Base-by-base conservation (phyloP, 2,797 vertebrate species). In the Sciaenops ocellatus region DNA sequence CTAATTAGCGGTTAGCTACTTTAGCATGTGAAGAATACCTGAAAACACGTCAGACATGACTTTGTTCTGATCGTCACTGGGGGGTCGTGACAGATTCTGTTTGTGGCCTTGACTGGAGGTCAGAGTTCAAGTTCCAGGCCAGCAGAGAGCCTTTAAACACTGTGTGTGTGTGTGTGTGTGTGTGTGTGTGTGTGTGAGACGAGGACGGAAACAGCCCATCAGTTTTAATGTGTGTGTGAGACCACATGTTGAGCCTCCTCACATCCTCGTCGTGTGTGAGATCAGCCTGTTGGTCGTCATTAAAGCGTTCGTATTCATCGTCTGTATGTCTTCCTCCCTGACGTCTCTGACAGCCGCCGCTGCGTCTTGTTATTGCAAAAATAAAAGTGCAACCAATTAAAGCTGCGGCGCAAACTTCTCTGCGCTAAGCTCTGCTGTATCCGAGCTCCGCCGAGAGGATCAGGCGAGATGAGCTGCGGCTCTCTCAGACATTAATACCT, bases 341-440 rank as follows among this genome's bases (percentile, higher is more conserved):
- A 73, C 34, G 17, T 11, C 2, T 57, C 79, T 80, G 85, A 83
- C 85, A 71, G 83, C 79, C 65, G 64, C 81, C 17, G 42, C 72
- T n/a, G 60, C 48, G 47, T 24, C 69, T 80, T 79, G 84, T 89
- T 89, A 80, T 48, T 77, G 80, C 61, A 59, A 69, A 83, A 86
- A 76, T 65, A 74, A 84, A 84, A 88, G 83, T 63, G 78, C 41
- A 84, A 80, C 90, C 86, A 91, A 89, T 91, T 90, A 90, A 60
- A 83, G 77, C 62, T 42, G 69, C 69, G 38, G 84, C 73, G 71
- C 67, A 69, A 77, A 81, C 74, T 79, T 30, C 26, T 30, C 2
- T 18, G 73, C 6, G 76, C 51, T 87, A 87, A 88, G 84, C 89
- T 69, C 28, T 0, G 48, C 73, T 34, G 75, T 15, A 82, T 87